Conservation (phyloP, 92 coral and sea anemone species). For the Zoanthus solanderi region DNA sequence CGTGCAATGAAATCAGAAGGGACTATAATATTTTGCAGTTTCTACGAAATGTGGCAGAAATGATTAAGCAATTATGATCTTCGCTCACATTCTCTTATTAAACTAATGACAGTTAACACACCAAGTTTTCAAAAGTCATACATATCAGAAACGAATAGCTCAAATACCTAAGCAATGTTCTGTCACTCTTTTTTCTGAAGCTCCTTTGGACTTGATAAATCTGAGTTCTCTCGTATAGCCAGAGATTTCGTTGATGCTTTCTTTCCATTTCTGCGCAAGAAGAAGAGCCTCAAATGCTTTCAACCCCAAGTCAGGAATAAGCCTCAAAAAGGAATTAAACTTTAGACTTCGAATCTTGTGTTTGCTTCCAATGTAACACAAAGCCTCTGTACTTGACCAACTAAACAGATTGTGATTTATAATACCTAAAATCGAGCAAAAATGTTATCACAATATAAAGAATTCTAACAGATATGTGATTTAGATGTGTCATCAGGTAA, state of each 20-base stretch:
- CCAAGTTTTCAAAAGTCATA: too few relatives aligned
- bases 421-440: slow-evolving; percentile 42
- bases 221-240: slow-evolving; percentile 84
- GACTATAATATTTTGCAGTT: too few relatives aligned
- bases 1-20: too few relatives aligned
- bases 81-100: too few relatives aligned
- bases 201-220: slow-evolving; percentile 57
- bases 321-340: slow-evolving; percentile 78
- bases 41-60: too few relatives aligned
- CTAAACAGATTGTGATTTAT: slow-evolving; percentile 78
- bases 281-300: slow-evolving; percentile 79
- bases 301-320: slow-evolving; percentile 79
- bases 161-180: neutral
- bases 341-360: slow-evolving; percentile 65
- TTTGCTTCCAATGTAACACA: slow-evolving; percentile 66
- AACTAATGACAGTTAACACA: too few relatives aligned
- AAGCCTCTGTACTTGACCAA: slow-evolving; percentile 72
- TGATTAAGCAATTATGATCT: too few relatives aligned
- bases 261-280: slow-evolving; percentile 82
- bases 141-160: too few relatives aligned
- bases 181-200: slow-evolving; percentile 43
- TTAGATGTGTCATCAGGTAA: too few relatives aligned
- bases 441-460: too few relatives aligned
- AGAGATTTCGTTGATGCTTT: slow-evolving; percentile 56
- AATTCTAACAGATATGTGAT: too few relatives aligned